Evolutionary conservation across 1,140 invertebrate species (phyloP).

Genomic region (Anthonomus grandis): DNA sequence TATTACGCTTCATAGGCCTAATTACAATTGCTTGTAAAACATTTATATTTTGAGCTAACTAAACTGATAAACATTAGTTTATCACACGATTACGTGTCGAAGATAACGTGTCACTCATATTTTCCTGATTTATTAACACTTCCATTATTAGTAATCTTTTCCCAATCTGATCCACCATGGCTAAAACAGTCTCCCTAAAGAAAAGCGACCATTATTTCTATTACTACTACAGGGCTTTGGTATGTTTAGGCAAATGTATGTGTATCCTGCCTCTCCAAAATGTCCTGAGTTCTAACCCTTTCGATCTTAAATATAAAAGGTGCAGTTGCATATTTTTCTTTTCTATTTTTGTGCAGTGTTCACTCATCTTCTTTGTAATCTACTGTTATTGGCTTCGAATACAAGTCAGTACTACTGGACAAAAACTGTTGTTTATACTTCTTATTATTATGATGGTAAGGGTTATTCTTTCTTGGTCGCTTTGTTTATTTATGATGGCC

Average conservation of each 20-base stretch:
- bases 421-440: background rate
- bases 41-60: too few species aligned
- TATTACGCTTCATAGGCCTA: too few species aligned
- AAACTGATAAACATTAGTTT: too few species aligned
- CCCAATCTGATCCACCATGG: too few species aligned
- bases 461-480: background rate
- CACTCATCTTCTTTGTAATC: conserved; percentile 25
- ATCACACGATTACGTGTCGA: too few species aligned
- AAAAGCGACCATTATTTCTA: too few species aligned
- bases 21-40: too few species aligned
- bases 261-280: conserved; percentile 11
- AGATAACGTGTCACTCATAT: too few species aligned
- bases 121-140: too few species aligned
- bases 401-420: background rate
- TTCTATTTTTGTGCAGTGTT: conserved; percentile 1
- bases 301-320: conserved; percentile 1
- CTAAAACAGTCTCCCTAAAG: too few species aligned
- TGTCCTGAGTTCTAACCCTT: conserved; percentile 6
- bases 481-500: conserved; percentile 5
- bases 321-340: background rate
- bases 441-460: conserved; percentile 1
- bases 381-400: background rate
- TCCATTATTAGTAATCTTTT: too few species aligned
- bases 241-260: conserved; percentile 6
- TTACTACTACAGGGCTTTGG: conserved; percentile 5